phyloP scores from a whole-genome alignment of 2,113 vertebrate genomes.

The human (Homo sapiens) region GRCh38 chr15:97469501-97470000 shows the following conservation, averaged over 20 bases:
- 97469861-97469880: neutral
- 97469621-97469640: neutral
- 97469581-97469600: neutral
- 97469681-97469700: neutral
- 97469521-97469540: neutral
- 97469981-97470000: neutral
- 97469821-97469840: neutral
- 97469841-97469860: neutral
- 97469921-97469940: neutral
- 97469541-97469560: neutral
- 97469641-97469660: neutral
- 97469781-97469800: neutral
- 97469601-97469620: neutral
- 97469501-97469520: neutral
- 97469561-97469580: neutral
- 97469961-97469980: neutral
- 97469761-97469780: fast-evolving
- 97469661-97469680: neutral
- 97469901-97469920: neutral
- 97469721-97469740: neutral
- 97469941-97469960: neutral
- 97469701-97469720: neutral
- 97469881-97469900: neutral
- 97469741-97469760: neutral
- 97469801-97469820: neutral